These are phyloP conservation scores for Tichodroma muraria DNA, from an alignment of 2,113 vertebrate genomes.

Conservation along the genomic window DNA sequence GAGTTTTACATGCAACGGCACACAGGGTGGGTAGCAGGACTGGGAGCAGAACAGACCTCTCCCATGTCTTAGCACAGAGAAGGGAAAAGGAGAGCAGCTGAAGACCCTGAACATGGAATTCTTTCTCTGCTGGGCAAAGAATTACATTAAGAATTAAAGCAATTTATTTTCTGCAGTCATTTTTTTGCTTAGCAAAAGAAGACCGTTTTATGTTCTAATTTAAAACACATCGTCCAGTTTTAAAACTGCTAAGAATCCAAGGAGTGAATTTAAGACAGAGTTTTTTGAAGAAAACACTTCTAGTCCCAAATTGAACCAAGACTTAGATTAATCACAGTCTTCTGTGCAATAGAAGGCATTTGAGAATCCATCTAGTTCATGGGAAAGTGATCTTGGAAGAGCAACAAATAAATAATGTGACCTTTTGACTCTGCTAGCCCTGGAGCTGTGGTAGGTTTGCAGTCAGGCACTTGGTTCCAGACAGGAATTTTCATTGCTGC, in stretches of 20 bases:
- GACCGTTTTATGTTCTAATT: background rate
- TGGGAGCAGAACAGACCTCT: background rate
- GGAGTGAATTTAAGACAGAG: background rate
- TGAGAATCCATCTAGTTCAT: slow-evolving; percentile 60
- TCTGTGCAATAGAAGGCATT: slow-evolving; percentile 16
- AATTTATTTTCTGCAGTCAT: background rate
- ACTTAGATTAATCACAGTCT: slow-evolving; percentile 30
- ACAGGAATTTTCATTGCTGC: slow-evolving; percentile 52
- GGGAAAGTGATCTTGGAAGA: slow-evolving; percentile 62
- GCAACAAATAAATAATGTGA: slow-evolving; percentile 61
- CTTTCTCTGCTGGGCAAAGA: background rate
- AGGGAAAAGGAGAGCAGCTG: background rate
- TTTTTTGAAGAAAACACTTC: background rate
- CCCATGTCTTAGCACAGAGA: background rate
- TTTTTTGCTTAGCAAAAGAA: background rate
- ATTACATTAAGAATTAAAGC: background rate
- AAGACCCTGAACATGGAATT: background rate
- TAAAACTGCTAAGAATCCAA: background rate
- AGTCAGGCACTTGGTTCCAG: slow-evolving; percentile 42
- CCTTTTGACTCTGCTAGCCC: slow-evolving; percentile 53
- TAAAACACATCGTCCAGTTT: background rate
- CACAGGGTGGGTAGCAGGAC: background rate
- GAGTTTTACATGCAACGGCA: background rate
- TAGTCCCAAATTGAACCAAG: slow-evolving; percentile 20
- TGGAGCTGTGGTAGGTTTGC: slow-evolving; percentile 51